Conservation (phyloP, 1,140 invertebrate genomes). For the Drosophila seguyi region DNA sequence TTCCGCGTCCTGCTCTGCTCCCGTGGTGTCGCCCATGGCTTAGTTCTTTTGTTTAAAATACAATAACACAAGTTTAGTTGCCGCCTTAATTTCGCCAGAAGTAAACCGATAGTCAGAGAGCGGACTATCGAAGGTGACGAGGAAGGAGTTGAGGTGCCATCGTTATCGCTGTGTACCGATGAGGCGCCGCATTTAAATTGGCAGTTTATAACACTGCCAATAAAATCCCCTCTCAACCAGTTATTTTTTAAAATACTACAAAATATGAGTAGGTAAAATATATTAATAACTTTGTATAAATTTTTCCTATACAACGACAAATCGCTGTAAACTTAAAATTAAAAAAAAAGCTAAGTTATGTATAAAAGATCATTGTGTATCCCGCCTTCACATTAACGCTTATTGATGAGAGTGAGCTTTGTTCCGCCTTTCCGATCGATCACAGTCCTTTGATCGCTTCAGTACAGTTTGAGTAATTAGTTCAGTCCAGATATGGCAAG, state of each 20-base stretch:
- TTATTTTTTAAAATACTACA: background rate
- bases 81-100: conserved; percentile 21
- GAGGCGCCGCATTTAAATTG: background rate
- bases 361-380: conserved; percentile 37
- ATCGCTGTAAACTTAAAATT: conserved; percentile 13
- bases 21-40: conserved; percentile 51
- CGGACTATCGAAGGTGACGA: background rate
- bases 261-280: background rate
- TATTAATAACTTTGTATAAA: conserved; percentile 24
- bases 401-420: conserved; percentile 27
- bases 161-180: background rate
- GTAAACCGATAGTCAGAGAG: background rate
- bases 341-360: conserved; percentile 17
- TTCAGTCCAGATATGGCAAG: conserved; percentile 91
- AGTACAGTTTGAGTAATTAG: background rate
- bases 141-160: background rate
- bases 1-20: conserved; percentile 82
- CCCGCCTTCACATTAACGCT: conserved; percentile 35
- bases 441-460: conserved; percentile 53
- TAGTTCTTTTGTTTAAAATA: background rate
- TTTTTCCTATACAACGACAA: conserved; percentile 1
- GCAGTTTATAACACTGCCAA: background rate
- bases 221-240: background rate
- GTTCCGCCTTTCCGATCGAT: conserved; percentile 32
- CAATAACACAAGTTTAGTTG: background rate